Evolutionary conservation across 2,888 invertebrate species (phyloP).

Genomic region (Drosophila nr. perissopoda): DNA sequence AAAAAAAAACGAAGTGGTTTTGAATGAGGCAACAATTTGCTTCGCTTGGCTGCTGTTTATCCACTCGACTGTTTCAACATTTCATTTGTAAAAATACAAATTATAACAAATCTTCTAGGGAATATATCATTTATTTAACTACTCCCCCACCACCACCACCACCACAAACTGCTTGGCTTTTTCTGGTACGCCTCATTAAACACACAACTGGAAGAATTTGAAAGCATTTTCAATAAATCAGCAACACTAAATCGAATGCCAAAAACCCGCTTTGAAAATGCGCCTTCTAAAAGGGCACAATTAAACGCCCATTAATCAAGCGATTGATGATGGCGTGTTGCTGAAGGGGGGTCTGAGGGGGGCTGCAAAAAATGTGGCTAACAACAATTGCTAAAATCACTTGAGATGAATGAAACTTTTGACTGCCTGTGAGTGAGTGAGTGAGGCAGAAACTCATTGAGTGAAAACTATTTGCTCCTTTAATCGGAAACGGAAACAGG

Average conservation of each 20-base stretch:
- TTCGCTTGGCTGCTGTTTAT: neutral
- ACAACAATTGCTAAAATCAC: constrained; percentile 72
- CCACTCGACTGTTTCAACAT: neutral
- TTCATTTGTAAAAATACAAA: neutral
- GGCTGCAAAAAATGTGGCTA: constrained; percentile 60
- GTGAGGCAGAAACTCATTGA: constrained; percentile 23
- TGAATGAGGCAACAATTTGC: neutral
- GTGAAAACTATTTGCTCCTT: constrained; percentile 78
- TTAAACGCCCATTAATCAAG: constrained; percentile 79
- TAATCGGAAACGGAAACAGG: constrained; percentile 82
- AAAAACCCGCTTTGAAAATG: constrained; percentile 18
- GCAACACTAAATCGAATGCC: constrained; percentile 18
- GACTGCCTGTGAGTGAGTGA: constrained; percentile 7
- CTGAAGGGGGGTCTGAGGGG: neutral
- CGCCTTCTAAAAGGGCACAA: constrained; percentile 57
- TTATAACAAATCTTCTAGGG: neutral
- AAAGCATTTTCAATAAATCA: constrained; percentile 51
- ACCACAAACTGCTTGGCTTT: constrained; percentile 7
- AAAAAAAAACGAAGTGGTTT: neutral
- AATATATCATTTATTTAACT: constrained; percentile 10
- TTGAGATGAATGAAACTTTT: constrained; percentile 70
- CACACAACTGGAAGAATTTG: constrained; percentile 2
- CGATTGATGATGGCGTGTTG: constrained; percentile 49
- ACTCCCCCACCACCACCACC: neutral
- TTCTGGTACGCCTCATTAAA: constrained; percentile 42